These are phyloP conservation scores for Euphonia xanthogaster DNA, from an alignment of 2,797 vertebrate species.

Conservation along the genomic window DNA sequence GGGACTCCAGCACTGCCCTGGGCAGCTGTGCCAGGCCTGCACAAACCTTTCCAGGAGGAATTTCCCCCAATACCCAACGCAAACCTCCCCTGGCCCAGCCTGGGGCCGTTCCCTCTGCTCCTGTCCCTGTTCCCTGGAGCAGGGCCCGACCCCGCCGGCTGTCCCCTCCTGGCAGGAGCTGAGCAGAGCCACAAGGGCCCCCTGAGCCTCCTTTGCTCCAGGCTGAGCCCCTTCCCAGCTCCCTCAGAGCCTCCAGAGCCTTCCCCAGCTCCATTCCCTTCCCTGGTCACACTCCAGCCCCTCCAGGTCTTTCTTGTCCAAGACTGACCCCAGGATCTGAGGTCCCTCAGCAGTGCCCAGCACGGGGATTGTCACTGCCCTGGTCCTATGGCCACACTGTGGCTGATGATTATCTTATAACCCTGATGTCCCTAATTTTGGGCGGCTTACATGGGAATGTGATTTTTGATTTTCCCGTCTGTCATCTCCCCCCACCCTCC, in stretches of 20 bases:
- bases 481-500: not conserved
- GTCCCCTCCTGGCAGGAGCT: not conserved
- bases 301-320: rapidly evolving
- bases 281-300: not conserved
- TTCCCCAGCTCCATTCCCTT: rapidly evolving
- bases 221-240: not conserved
- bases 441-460: rapidly evolving
- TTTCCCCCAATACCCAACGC: rapidly evolving
- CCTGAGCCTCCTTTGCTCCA: not conserved
- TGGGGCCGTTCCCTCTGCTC: rapidly evolving
- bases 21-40: not conserved
- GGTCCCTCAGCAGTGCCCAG: not conserved
- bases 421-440: not conserved
- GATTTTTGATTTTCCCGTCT: not conserved
- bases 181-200: not conserved
- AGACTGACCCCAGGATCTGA: not conserved
- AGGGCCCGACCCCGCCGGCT: not conserved
- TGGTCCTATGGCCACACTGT: not conserved
- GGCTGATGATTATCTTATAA: not conserved
- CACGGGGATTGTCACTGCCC: not conserved
- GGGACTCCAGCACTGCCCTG: rapidly evolving
- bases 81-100: rapidly evolving
- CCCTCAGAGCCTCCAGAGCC: not conserved
- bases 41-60: not conserved
- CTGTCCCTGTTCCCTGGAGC: not conserved